A percentile compares a stretch with the other conserved stretches of the same genome.
These are phyloP conservation scores for Lacerta viridis DNA, from an alignment of 2,797 vertebrate genomes.

Conservation along the genomic window DNA sequence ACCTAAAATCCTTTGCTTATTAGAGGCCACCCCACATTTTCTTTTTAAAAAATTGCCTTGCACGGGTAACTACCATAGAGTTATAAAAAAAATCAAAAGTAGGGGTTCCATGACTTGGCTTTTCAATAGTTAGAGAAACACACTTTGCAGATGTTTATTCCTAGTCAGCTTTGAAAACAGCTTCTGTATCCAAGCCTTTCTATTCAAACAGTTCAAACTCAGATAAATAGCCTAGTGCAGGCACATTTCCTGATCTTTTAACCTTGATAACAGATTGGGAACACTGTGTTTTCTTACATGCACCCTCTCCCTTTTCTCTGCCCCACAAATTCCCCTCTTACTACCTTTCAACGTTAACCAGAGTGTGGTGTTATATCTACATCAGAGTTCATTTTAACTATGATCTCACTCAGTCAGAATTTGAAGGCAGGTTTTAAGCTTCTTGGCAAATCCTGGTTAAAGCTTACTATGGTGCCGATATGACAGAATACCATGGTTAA, in stretches of 20 bases:
- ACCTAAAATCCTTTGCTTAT: too few species aligned
- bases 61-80: too few species aligned
- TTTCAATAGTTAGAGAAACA: background rate
- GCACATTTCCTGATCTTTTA: background rate
- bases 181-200: background rate
- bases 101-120: too few species aligned
- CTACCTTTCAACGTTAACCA: background rate
- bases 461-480: background rate
- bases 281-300: background rate
- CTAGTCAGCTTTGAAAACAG: background rate
- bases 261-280: background rate
- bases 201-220: conserved; percentile 1
- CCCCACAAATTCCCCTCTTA: background rate
- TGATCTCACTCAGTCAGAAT: background rate
- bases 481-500: too few species aligned
- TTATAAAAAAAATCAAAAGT: too few species aligned
- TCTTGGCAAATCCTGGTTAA: background rate
- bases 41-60: too few species aligned
- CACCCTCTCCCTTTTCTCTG: background rate
- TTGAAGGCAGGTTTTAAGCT: background rate
- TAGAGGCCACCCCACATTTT: too few species aligned
- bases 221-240: background rate
- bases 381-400: background rate
- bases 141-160: background rate
- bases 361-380: background rate